Evolutionary conservation across 2,888 invertebrate genomes (phyloP).

Genomic region (Agapetus fuscipes): DNA sequence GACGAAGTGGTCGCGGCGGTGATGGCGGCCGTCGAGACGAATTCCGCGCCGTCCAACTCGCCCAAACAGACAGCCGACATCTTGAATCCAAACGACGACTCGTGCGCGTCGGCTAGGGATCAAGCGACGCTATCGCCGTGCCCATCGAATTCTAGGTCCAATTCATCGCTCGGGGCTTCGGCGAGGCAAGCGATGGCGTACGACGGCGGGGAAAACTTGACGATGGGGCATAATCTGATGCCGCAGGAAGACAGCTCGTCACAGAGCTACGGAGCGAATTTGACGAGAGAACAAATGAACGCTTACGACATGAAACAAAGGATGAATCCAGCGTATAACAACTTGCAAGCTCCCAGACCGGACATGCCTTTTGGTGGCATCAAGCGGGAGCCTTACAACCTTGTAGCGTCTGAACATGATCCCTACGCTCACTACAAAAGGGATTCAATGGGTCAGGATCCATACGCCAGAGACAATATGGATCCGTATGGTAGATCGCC

Average conservation of each 20-base stretch:
- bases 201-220: slow-evolving; percentile 12
- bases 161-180: slow-evolving; percentile 16
- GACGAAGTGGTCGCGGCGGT: slow-evolving; percentile 8
- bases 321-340: slow-evolving; percentile 18
- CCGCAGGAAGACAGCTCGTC: slow-evolving; percentile 21
- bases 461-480: slow-evolving; percentile 18
- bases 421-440: slow-evolving; percentile 34
- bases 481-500: slow-evolving; percentile 17
- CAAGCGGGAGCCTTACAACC: slow-evolving; percentile 25
- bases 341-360: slow-evolving; percentile 17
- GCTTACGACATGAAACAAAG: slow-evolving; percentile 19
- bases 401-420: slow-evolving; percentile 24
- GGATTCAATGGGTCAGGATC: slow-evolving; percentile 22
- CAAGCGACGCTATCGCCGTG: slow-evolving; percentile 16
- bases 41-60: slow-evolving; percentile 17
- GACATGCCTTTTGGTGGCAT: slow-evolving; percentile 24
- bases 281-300: slow-evolving; percentile 20
- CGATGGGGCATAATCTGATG: slow-evolving; percentile 8
- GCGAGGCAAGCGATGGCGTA: slow-evolving; percentile 11
- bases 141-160: slow-evolving; percentile 20
- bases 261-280: slow-evolving; percentile 16
- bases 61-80: slow-evolving; percentile 13
- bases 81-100: slow-evolving; percentile 12
- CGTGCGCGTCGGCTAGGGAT: slow-evolving; percentile 16
- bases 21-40: slow-evolving; percentile 9